phyloP scores from a whole-genome alignment of 2,113 vertebrate genomes.

The Poicephalus meyeri region DNA sequence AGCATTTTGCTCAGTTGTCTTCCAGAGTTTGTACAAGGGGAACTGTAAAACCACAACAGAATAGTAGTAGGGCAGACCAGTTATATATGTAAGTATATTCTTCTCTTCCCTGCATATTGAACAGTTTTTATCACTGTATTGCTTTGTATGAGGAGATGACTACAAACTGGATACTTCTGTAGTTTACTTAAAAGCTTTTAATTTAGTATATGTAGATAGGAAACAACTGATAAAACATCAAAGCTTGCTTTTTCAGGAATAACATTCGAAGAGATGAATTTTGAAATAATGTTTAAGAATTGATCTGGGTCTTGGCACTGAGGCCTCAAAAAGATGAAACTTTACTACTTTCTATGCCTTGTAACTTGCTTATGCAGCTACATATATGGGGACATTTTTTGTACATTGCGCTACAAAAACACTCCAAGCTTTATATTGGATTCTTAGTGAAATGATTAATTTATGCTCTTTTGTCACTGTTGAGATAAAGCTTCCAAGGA shows the following conservation, averaged over 20 bases:
- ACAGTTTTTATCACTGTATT: neutral
- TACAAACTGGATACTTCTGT: neutral
- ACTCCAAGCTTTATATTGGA: neutral
- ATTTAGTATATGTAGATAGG: neutral
- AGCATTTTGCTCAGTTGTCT: neutral
- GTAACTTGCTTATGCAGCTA: neutral
- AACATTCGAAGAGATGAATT: neutral
- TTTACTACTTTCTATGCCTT: neutral
- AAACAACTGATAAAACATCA: neutral
- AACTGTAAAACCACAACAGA: neutral
- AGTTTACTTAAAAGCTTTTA: neutral
- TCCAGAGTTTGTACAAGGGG: neutral
- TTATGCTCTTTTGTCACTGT: neutral
- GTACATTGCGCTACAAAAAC: neutral
- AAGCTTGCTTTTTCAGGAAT: neutral
- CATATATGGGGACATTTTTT: neutral
- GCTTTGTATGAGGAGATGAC: neutral
- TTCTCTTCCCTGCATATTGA: neutral
- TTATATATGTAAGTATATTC: neutral
- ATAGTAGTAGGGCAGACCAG: neutral
- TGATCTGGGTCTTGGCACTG: neutral
- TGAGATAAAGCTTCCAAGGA: neutral
- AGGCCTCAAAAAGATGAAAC: neutral
- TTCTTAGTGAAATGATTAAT: neutral
- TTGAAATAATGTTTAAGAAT: neutral